Evolutionary conservation across 2,888 invertebrate species (phyloP).

Genomic region (Erebia epiphron): DNA sequence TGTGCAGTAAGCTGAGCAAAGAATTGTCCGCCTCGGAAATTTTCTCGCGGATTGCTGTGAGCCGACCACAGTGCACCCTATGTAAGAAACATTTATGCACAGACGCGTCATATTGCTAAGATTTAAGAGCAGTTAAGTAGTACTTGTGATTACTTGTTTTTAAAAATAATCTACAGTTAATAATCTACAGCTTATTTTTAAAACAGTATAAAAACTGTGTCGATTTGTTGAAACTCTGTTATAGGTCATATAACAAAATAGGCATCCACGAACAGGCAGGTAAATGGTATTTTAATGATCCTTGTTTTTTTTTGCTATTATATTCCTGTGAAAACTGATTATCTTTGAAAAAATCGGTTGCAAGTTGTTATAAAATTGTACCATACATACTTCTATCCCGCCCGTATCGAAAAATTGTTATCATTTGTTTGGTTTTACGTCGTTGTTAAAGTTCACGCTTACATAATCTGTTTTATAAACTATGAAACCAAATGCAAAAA

Average conservation of each 20-base stretch:
- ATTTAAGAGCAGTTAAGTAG: slow-evolving; percentile 1
- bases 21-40: slow-evolving; percentile 75
- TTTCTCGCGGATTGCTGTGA: slow-evolving; percentile 71
- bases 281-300: too few relatives aligned
- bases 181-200: background rate
- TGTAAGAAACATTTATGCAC: slow-evolving; percentile 74
- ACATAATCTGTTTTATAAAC: slow-evolving; percentile 51
- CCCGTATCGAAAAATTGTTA: slow-evolving; percentile 38
- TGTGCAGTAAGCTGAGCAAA: slow-evolving; percentile 75
- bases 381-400: slow-evolving; percentile 22
- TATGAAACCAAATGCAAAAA: slow-evolving; percentile 53
- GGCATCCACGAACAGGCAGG: too few relatives aligned
- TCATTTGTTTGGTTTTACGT: slow-evolving; percentile 45
- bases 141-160: background rate
- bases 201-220: background rate
- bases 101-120: slow-evolving; percentile 64
- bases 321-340: background rate
- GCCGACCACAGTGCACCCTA: slow-evolving; percentile 69
- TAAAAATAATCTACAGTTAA: background rate
- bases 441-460: slow-evolving; percentile 45
- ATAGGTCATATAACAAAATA: too few relatives aligned
- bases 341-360: background rate
- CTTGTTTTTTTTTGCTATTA: too few relatives aligned
- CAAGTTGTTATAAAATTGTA: background rate
- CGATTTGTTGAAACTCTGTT: background rate